A percentile compares a stretch with the other conserved stretches of the same genome.
These are phyloP conservation scores for Vombatus ursinus DNA, from an alignment of 2,113 vertebrate species.

Conservation along the genomic window DNA sequence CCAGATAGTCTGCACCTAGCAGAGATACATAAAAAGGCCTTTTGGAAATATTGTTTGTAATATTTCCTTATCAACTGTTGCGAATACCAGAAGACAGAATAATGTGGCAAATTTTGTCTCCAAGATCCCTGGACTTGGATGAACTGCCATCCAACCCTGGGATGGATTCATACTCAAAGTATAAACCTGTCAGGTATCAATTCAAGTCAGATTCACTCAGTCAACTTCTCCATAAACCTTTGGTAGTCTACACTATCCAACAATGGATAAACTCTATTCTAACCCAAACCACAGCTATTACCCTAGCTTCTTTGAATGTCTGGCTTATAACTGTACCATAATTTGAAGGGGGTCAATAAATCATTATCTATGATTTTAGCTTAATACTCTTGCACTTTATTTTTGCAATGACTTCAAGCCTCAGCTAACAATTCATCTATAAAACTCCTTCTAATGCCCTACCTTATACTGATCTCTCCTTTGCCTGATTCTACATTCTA, in stretches of 20 bases:
- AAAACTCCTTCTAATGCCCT: neutral
- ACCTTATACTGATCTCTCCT: neutral
- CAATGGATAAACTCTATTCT: neutral
- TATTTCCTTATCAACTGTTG: neutral
- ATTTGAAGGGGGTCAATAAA: neutral
- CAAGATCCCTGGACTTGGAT: neutral
- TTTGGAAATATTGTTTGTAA: neutral
- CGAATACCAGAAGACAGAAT: neutral
- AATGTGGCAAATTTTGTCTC: neutral
- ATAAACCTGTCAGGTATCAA: neutral
- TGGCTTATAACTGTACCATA: neutral
- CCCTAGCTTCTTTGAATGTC: neutral
- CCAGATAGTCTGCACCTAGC: neutral
- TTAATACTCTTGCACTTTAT: neutral
- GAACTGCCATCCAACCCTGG: neutral
- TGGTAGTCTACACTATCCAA: neutral
- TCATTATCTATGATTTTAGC: neutral
- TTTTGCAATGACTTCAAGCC: neutral
- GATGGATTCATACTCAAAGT: conserved; percentile 4
- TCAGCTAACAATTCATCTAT: neutral
- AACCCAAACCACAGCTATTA: neutral
- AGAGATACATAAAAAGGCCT: neutral
- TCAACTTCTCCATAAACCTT: conserved; percentile 7
- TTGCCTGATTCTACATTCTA: neutral
- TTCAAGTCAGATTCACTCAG: neutral